Percentiles rank a stretch among this genome's conserved stretches.
These are phyloP conservation scores for Drosophila kikkawai DNA, from an alignment of 1,140 invertebrate genomes.

Conservation along the genomic window DNA sequence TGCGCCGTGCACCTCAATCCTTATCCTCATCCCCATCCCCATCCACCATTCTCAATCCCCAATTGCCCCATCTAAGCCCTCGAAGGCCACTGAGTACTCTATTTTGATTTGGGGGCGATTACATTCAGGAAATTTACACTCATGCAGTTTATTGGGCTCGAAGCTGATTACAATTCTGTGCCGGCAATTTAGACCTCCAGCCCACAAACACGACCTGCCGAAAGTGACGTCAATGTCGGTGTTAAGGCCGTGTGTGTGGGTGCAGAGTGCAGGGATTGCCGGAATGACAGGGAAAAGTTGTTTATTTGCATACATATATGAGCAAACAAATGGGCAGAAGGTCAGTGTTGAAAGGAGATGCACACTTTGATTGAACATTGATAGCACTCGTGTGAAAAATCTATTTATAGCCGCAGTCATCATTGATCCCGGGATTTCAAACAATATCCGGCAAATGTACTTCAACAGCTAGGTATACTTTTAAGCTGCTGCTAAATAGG, in stretches of 20 bases:
- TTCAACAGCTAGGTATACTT: neutral
- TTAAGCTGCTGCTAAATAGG: too few relatives aligned
- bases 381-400: conserved; percentile 21
- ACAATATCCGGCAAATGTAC: neutral
- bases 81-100: conserved; percentile 53
- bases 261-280: conserved; percentile 6
- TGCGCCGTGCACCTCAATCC: conserved; percentile 12
- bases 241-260: conserved; percentile 4
- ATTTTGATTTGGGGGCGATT: conserved; percentile 54
- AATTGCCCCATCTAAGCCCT: conserved; percentile 29
- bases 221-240: conserved; percentile 49
- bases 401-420: conserved; percentile 5
- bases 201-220: conserved; percentile 14
- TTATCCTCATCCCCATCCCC: neutral
- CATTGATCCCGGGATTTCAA: neutral
- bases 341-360: conserved; percentile 33
- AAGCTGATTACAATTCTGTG: conserved; percentile 69
- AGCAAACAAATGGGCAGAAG: conserved; percentile 43
- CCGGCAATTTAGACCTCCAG: conserved; percentile 56
- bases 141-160: conserved; percentile 51
- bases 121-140: conserved; percentile 76
- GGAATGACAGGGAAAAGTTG: conserved; percentile 16
- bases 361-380: conserved; percentile 28
- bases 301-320: conserved; percentile 45
- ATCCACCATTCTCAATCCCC: conserved; percentile 1